Evolutionary conservation across 2,797 vertebrate species (phyloP), one percentile per base, ranked within the genome.

Genomic region (Yasuhikotakia modesta): DNA sequence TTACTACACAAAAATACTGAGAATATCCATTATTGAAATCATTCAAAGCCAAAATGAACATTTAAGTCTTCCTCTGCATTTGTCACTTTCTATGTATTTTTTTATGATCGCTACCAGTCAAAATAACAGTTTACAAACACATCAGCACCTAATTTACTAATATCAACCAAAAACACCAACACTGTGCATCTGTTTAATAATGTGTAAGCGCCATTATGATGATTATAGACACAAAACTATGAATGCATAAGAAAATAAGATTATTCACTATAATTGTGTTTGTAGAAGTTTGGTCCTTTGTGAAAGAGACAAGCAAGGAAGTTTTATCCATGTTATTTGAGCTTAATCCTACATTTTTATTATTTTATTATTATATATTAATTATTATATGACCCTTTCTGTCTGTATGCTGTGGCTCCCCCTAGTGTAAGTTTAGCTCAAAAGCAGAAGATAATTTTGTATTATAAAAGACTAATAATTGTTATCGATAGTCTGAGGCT

Each of bases 381-480:
- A 16, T 3, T 22, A 11, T 60, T 19, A 12, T 4, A 5, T 73
- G 32, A n/a, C 64, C 2, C 39, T 70, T 61, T 45, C 3, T 22
- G 67, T 61, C 30, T 70, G 35, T 69, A 53, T 70, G 27, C 57
- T 58, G 24, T 58, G 81, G 83, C 81, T 43, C 81, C 83, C 70
- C 75, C 78, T 71, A 17, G 66, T 82, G 83, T 55, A 53, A 65
- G 63, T 61, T 32, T 64, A 57, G 43, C 27, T 43, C 50, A 39
- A 39, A 8, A 78, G 16, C 55, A 50, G 35, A 61, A 66, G 50
- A 35, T 14, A 35, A 7, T 70, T 70, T 35, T 72, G 17, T n/a
- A n/a, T n/a, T n/a, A n/a, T n/a, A 60, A 14, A 12, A 13, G 24
- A 61, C 60, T 17, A 50, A 63, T 35, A 16, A 60, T 60, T 60